These are phyloP conservation scores for Bostrychus sinensis DNA, from an alignment of 2,113 vertebrate species.

Conservation along the genomic window DNA sequence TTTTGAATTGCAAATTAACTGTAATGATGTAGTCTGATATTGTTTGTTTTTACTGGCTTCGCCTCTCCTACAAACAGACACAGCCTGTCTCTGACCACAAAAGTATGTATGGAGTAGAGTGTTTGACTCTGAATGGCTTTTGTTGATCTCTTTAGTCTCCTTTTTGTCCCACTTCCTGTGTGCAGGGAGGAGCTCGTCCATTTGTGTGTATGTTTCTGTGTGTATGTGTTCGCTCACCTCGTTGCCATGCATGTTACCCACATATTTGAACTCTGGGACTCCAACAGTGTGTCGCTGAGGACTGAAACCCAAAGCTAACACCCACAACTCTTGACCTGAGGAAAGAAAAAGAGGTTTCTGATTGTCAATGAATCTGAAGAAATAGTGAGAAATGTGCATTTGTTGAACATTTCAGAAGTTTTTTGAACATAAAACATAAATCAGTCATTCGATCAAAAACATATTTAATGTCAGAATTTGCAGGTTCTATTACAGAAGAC, in stretches of 20 bases:
- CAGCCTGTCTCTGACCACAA: conserved; percentile 39
- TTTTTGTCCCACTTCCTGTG: conserved; percentile 60
- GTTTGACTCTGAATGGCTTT: conserved; percentile 56
- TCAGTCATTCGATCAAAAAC: too few species aligned
- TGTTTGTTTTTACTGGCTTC: conserved; percentile 9
- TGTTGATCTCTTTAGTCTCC: conserved; percentile 63
- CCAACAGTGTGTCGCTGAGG: conserved; percentile 85
- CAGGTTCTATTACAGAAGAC: too few species aligned
- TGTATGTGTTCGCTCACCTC: conserved; percentile 81
- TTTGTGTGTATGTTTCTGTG: conserved; percentile 31
- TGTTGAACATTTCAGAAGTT: too few species aligned
- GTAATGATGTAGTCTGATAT: neutral
- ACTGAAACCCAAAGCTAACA: conserved; percentile 84
- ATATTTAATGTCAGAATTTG: too few species aligned
- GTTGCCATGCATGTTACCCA: conserved; percentile 95
- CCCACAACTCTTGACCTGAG: conserved; percentile 91
- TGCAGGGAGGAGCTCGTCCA: conserved; percentile 28
- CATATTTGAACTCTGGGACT: conserved; percentile 93
- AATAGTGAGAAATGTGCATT: neutral
- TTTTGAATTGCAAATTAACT: neutral
- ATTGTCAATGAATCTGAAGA: neutral
- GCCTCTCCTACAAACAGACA: conserved; percentile 16
- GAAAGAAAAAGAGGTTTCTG: conserved; percentile 16
- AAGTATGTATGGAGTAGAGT: conserved; percentile 27
- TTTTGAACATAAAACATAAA: too few species aligned